These are phyloP conservation scores for Drosophila melanosoma DNA, from an alignment of 2,888 invertebrate genomes.

Conservation along the genomic window DNA sequence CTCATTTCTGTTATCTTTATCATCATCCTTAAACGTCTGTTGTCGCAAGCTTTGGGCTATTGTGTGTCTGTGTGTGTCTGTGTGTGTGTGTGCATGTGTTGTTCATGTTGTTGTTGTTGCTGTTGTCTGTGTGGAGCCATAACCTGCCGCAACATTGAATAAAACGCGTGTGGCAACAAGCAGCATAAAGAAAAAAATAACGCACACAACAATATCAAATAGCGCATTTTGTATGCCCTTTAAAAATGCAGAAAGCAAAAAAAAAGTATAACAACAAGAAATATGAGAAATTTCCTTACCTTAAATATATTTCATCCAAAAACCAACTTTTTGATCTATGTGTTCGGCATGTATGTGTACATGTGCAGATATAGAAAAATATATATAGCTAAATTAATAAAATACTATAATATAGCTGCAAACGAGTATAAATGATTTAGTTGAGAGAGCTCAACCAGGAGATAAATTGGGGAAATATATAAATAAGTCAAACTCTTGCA, in stretches of 20 bases:
- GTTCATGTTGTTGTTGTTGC: constrained; percentile 28
- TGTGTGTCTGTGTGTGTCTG: constrained; percentile 29
- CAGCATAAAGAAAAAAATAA: not conserved
- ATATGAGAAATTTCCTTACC: not conserved
- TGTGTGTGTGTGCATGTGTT: constrained; percentile 16
- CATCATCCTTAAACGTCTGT: constrained; percentile 50
- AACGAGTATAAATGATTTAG: too few species aligned
- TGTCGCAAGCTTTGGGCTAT: constrained; percentile 69
- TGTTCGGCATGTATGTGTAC: too few species aligned
- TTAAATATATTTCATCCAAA: not conserved
- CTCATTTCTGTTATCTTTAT: constrained; percentile 18
- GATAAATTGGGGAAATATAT: not conserved
- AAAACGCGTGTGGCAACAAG: constrained; percentile 46
- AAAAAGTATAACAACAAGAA: not conserved
- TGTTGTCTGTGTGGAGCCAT: constrained; percentile 58
- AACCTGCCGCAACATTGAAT: constrained; percentile 73
- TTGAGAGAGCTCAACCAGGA: not conserved
- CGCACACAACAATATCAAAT: not conserved
- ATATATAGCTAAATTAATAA: too few species aligned
- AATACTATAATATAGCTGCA: too few species aligned
- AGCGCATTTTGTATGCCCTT: constrained; percentile 34
- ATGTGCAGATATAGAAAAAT: not conserved
- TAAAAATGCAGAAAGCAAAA: not conserved
- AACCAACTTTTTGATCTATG: too few species aligned
- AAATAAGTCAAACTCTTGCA: not conserved